Conservation (phyloP, 2,113 vertebrate genomes). For the Calonectris borealis region DNA sequence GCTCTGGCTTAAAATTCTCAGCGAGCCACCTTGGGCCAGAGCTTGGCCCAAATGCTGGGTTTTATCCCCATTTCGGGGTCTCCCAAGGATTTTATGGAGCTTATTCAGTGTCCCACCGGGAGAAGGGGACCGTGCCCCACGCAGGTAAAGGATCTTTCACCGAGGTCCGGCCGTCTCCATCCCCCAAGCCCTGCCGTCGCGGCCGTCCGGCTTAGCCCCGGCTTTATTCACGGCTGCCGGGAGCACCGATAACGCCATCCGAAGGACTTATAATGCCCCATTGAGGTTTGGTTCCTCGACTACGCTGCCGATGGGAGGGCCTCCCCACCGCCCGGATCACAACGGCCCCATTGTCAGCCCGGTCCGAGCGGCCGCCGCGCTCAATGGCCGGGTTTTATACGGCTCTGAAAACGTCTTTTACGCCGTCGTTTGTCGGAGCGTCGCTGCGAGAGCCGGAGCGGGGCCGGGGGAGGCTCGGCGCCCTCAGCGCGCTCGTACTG, state of each 20-base stretch:
- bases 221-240: background rate
- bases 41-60: too few relatives aligned
- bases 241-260: background rate
- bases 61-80: background rate
- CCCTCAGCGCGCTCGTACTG: background rate
- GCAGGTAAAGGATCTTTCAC: background rate
- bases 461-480: background rate
- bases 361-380: background rate
- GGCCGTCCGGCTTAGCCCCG: background rate
- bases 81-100: accelerated
- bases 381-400: background rate
- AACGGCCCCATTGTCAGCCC: constrained; percentile 19
- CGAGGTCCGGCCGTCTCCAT: accelerated
- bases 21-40: background rate
- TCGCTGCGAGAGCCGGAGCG: background rate
- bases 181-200: accelerated
- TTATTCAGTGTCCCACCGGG: accelerated
- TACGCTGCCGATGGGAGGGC: background rate
- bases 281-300: background rate
- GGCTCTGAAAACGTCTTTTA: background rate
- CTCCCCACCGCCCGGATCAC: background rate
- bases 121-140: background rate
- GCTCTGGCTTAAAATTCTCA: too few relatives aligned
- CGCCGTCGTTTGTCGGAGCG: background rate
- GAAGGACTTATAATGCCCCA: background rate